Conservation (phyloP, 2,113 vertebrate species). For the Cyphomyrus plagiostoma region DNA sequence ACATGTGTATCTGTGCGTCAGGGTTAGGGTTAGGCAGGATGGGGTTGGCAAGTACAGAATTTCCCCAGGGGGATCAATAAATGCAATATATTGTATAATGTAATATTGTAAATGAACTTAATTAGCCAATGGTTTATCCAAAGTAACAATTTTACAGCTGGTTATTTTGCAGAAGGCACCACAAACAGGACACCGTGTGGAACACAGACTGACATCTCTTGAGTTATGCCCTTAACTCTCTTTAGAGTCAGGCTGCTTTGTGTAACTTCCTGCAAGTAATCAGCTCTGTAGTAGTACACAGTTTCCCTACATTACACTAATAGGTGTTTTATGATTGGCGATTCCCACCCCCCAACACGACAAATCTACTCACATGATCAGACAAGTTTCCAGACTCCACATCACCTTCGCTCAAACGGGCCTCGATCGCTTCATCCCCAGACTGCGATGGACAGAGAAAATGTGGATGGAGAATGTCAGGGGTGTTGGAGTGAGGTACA, state of each 20-base stretch:
- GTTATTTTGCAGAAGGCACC: background rate
- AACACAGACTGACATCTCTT: background rate
- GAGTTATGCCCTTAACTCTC: background rate
- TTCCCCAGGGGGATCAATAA: background rate
- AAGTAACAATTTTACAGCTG: background rate
- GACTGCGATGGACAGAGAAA: conserved; percentile 46
- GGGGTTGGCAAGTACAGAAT: background rate
- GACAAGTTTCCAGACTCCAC: conserved; percentile 61
- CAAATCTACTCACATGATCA: conserved; percentile 56
- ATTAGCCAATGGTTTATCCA: background rate
- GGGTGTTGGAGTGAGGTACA: background rate
- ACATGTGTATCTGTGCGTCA: background rate
- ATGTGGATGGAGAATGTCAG: background rate
- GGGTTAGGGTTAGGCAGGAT: background rate
- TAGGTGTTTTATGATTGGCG: background rate
- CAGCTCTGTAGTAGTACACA: background rate
- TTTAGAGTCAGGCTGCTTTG: background rate
- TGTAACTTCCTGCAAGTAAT: background rate
- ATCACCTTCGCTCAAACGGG: conserved; percentile 54
- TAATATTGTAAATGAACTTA: background rate
- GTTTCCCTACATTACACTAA: background rate
- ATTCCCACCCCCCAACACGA: background rate
- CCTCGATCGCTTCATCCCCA: conserved; percentile 54
- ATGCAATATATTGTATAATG: too few species aligned
- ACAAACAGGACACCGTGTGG: background rate